These are phyloP conservation scores for Ceratina australensis DNA, from an alignment of 1,140 invertebrate genomes.

Conservation along the genomic window DNA sequence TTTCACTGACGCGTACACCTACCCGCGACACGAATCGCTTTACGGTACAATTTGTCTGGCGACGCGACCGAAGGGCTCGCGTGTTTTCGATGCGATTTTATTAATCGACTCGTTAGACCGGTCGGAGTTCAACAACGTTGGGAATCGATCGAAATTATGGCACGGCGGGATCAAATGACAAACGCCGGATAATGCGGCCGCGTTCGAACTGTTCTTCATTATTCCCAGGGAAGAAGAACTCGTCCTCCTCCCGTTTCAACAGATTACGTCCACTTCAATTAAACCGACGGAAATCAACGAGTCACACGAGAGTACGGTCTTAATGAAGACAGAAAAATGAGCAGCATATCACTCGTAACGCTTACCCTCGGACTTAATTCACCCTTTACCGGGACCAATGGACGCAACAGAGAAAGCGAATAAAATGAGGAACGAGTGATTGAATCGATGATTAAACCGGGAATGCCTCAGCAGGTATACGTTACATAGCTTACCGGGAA, in stretches of 20 bases:
- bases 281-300: slow-evolving; percentile 9
- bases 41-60: no score
- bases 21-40: no score
- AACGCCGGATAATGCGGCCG: slow-evolving; percentile 20
- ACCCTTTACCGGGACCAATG: no score
- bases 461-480: no score
- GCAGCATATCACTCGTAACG: neutral
- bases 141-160: neutral
- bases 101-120: no score
- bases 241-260: neutral
- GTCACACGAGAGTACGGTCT: neutral
- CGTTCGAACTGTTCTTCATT: neutral
- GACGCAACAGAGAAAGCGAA: no score
- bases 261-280: slow-evolving; percentile 26
- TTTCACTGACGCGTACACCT: no score
- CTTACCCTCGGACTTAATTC: no score
- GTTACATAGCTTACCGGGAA: neutral
- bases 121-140: neutral
- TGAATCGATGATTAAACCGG: no score
- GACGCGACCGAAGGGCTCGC: no score
- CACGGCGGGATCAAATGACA: neutral
- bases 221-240: slow-evolving; percentile 21
- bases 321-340: slow-evolving; percentile 9
- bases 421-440: no score
- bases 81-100: neutral